Percentiles rank a stretch among this genome's conserved stretches.
phyloP scores from a whole-genome alignment of 2,113 vertebrate species.

The Etheostoma spectabile region DNA sequence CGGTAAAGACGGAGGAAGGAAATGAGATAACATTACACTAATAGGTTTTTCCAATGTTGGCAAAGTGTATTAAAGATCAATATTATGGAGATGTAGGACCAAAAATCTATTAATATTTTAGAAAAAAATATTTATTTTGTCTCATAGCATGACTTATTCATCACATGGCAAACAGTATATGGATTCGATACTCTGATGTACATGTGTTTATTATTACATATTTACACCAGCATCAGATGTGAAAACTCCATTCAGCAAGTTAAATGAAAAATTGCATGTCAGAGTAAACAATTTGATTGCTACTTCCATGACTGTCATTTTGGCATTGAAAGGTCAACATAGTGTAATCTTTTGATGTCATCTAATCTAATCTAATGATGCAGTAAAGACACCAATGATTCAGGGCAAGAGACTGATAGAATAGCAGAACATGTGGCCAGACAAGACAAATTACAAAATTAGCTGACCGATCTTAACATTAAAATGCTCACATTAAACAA shows the following conservation, averaged over 20 bases:
- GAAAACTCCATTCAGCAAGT: background rate
- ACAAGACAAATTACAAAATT: background rate
- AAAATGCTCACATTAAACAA: background rate
- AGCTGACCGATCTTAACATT: background rate
- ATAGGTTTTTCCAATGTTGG: slow-evolving; percentile 3
- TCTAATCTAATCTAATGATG: background rate
- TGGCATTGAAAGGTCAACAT: background rate
- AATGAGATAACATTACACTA: slow-evolving; percentile 38
- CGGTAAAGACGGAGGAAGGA: slow-evolving; percentile 65
- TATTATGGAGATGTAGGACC: background rate
- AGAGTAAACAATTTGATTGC: background rate
- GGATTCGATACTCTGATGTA: background rate
- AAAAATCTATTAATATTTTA: background rate
- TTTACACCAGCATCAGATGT: slow-evolving; percentile 18
- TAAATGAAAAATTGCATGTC: background rate
- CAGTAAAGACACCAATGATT: background rate
- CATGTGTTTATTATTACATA: background rate
- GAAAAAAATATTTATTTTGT: slow-evolving; percentile 15
- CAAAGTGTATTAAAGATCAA: background rate
- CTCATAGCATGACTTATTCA: background rate
- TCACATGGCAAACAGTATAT: background rate
- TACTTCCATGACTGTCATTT: background rate
- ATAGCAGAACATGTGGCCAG: background rate
- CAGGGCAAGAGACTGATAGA: background rate
- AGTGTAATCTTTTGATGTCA: background rate